Base-by-base conservation (phyloP, 2,113 vertebrate species). In the Pagrus major region DNA sequence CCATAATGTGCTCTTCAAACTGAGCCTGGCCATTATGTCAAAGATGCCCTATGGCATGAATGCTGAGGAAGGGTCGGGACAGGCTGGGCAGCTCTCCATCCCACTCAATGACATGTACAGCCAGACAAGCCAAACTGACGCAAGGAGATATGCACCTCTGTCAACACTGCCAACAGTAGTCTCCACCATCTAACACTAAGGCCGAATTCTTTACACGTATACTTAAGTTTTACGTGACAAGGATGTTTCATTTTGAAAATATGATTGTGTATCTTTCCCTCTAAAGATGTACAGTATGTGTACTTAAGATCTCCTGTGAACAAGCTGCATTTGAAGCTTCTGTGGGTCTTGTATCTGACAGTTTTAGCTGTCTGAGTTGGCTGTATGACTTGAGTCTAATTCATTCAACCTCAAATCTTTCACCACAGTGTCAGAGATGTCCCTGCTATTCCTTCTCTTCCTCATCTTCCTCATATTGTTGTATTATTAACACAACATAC, bases 1-100 rank as follows among this genome's bases (percentile, higher is more conserved):
- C 1, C 83, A 49, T 23, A 92, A 84, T 23, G 55, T 95, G 33
- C 49, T 95, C 52, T 76, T 87, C 67, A 92, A 92, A 68, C 47
- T 92, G 27, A 92, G 72, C 51, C 56, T 92, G 60, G 81, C 91
- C 9, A 7, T 91, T 12, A 70, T 72, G 49, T 91, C 91, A 78
- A 94, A 92, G 78, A 76, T 88, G 39, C 90, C 93, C 18, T 90
- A 88, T 3, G 47, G 71, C 11, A 49, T 90, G 9, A 78, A 80
- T 29, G 66, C 85, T 20, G 84, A 87, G 46, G 83, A 78, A 1
- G 86, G 55, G 1, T 84, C 85, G 4, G 87, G 60, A 44, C 89
- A 88, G 44, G 86, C 47, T 0, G 79, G 47, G 0, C 79, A 85
- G 42, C 51, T 87, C 37, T 79, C 84, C 3, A 85, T 92, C 61